Evolutionary conservation across 2,797 vertebrate genomes (phyloP), one percentile per base, ranked within the genome.

Genomic region (Scomberomorus guttatus): DNA sequence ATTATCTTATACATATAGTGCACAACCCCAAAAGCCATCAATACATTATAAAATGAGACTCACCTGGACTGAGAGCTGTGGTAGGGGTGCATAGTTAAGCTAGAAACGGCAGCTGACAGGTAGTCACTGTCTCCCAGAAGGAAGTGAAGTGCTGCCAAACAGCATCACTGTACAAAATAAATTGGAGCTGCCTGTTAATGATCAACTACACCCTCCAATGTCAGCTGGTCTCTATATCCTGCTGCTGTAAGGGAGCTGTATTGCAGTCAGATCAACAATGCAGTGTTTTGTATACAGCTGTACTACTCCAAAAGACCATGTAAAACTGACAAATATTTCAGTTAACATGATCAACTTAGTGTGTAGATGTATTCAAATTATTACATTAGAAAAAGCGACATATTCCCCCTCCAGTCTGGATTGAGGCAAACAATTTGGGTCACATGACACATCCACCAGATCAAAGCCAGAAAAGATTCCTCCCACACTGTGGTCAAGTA

Each of bases 171-270:
- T 55, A 75, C 83, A 74, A 88, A 89, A 92, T 95, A 93, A 92
- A 94, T 90, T 75, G 64, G 82, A 90, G 84, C 82, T 70, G 32
- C 55, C 14, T 27, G 93, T 95, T 88, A 96, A 94, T 96, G 72
- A 96, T 96, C 88, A 93, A 92, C 93, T 63, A 66, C 58, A 22
- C 22, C 55, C 57, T 83, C 69, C 83, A 82, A 67, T 78, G 74
- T 74, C 62, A 72, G 77, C 77, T 39, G 61, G 37, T 75, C 59
- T 55, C 54, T 0, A 54, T 44, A 54, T 68, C 77, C 55, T 72
- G 54, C 69, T 78, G 29, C 73, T 86, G 83, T 60, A 78, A 83
- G 56, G 42, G 17, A 72, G 58, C 60, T 37, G 62, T 13, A 56
- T 46, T 44, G n/a, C 58, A 24, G 20, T 59, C 59, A 11, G 20